Base-by-base conservation (phyloP, 64 coral and sea anemone species). In the Pocillopora damicornis region DNA sequence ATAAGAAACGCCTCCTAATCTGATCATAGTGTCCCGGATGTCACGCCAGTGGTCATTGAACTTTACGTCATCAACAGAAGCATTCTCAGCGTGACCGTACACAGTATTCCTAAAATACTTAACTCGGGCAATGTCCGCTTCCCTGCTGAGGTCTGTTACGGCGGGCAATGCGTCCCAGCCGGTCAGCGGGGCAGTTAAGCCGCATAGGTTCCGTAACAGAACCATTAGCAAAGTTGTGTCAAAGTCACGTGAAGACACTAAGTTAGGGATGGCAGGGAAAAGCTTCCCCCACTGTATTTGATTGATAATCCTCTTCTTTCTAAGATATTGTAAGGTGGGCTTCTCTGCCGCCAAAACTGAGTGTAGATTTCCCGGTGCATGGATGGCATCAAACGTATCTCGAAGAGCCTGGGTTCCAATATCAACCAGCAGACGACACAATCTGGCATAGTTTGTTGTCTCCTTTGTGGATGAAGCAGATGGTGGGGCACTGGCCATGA, bases 71-170 rank as follows among this genome's bases (percentile, higher is more conserved):
- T 56, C 18, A 7, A 86, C 66, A 58, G 37, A 56, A 18, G 66
- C 57, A 15, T 17, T 57, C 14, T 74, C 23, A 35, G 57, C 58
- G 20, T 90, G 88, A 9, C 34, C 88, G 15, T 73, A 90, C 11
- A 90, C 35, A 7, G 35, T 7, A 15, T 90, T 90, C 22, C 88
- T 37, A 62, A 58, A 90, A 57, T 75, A 57, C 56, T 90, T 90
- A 12, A 90, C 30, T 37, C 88, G 76, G 0, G 38, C 63, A 9
- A 90, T 12, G 17, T 90, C 62, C 13, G 88, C 88, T 82, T 90
- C 88, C n/a, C 13, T 78, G 34, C 60, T 73, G 5, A 25, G 22
- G 69, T 90, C 88, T 13, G 20, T 82, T 35, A 18, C 22, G 18
- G 4, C 34, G 8, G 88, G 88, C 26, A 81, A 34, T 4, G 16